Conservation (phyloP, 2,888 invertebrate species). For the Netelia melanura region DNA sequence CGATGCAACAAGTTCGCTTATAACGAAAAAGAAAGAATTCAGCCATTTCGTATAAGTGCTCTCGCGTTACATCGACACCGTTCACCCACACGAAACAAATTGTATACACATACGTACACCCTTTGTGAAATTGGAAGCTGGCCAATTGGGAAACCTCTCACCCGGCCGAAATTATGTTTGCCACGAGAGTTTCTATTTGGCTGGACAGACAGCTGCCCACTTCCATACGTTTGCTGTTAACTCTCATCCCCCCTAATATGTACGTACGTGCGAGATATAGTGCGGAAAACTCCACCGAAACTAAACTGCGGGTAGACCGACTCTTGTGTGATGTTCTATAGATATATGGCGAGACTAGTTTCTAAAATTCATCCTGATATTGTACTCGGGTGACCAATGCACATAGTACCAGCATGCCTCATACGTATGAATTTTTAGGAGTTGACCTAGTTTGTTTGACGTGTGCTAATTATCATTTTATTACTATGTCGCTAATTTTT, state of each 20-base stretch:
- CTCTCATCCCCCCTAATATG: slow-evolving; percentile 41
- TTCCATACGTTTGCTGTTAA: slow-evolving; percentile 54
- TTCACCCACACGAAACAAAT: slow-evolving; percentile 9
- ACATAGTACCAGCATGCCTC: slow-evolving; percentile 8
- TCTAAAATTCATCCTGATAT: slow-evolving; percentile 13
- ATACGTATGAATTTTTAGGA: background rate
- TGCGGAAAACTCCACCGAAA: slow-evolving; percentile 44
- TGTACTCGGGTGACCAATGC: slow-evolving; percentile 32
- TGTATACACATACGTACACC: slow-evolving; percentile 56
- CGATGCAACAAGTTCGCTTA: slow-evolving; percentile 78
- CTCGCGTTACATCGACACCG: slow-evolving; percentile 39
- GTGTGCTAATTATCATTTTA: no score
- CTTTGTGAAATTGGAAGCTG: slow-evolving; percentile 77
- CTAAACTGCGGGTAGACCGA: slow-evolving; percentile 51
- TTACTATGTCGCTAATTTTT: no score
- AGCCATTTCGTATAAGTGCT: background rate
- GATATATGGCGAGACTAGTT: background rate
- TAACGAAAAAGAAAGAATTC: background rate
- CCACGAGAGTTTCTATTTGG: slow-evolving; percentile 66
- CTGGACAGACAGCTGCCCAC: slow-evolving; percentile 54
- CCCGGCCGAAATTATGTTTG: slow-evolving; percentile 67
- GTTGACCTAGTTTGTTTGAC: no score
- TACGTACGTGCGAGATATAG: slow-evolving; percentile 9
- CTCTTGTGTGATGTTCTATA: background rate
- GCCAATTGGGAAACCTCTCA: slow-evolving; percentile 72